A percentile compares a stretch with the other conserved stretches of the same genome.
Evolutionary conservation across 2,113 vertebrate genomes (phyloP).

Genomic region (Nothocercus julius): DNA sequence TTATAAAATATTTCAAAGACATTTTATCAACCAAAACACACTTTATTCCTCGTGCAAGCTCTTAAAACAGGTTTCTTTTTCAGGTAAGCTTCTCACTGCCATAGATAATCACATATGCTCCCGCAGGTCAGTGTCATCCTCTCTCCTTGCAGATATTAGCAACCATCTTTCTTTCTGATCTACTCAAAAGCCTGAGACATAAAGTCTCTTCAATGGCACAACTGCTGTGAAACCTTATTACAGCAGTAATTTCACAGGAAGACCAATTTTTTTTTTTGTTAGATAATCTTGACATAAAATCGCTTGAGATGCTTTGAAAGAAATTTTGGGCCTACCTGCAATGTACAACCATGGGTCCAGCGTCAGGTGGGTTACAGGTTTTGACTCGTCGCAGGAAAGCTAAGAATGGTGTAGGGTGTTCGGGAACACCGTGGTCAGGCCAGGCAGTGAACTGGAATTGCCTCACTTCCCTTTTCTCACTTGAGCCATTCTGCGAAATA

Average conservation of each 20-base stretch:
- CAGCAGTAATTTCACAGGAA: not conserved
- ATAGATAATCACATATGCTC: not conserved
- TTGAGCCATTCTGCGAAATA: constrained; percentile 90
- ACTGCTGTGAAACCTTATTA: not conserved
- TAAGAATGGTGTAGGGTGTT: constrained; percentile 96
- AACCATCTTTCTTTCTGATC: not conserved
- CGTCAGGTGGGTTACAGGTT: constrained; percentile 96
- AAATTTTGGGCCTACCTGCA: constrained; percentile 87
- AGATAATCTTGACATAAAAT: not conserved
- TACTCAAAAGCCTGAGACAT: not conserved
- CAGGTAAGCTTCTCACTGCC: not conserved
- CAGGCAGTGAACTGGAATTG: constrained; percentile 99
- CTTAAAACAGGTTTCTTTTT: not conserved
- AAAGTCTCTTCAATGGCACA: not conserved
- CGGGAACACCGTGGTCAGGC: constrained; percentile 98
- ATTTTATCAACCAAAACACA: not conserved
- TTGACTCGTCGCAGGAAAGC: constrained; percentile 96
- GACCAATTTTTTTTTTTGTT: not conserved
- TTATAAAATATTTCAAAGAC: not conserved
- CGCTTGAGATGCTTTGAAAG: not conserved
- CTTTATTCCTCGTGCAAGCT: not conserved
- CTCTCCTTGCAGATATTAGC: not conserved
- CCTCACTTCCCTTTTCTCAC: constrained; percentile 96
- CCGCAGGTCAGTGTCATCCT: not conserved
- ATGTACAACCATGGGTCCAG: constrained; percentile 98